Base-by-base conservation (phyloP, 2,113 vertebrate species). In the Toxostoma redivivum region DNA sequence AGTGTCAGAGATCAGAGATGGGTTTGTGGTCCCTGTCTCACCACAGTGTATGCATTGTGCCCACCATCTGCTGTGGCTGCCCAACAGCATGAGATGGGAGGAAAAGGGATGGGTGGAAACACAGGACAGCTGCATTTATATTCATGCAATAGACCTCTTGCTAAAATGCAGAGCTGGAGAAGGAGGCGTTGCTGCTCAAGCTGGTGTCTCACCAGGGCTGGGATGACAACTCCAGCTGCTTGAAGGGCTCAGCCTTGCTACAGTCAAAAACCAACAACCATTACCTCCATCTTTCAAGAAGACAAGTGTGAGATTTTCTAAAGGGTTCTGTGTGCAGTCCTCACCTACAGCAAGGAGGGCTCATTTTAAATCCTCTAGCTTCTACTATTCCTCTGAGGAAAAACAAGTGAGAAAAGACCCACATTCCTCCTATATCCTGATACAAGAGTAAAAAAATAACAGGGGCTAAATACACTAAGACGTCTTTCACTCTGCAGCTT, bases 81-180 rank as follows among this genome's bases (percentile, higher is more conserved):
- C n/a, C 15, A 35, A 22, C 15, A 56, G 56, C 38, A 40, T 31
- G 57, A n/a, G 9, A 13, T n/a, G 33, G 22, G 21, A 83, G 6
- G 37, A 40, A 71, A 82, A 66, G 9, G 45, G 15, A 9, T 31
- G 47, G 45, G 17, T 58, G 15, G 0, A 1, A 71, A 44, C 24
- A 60, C 1, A 1, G 40, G 31, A 11, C 31, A 67, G 4, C 25
- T 67, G 33, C 35, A 40, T 15, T 38, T n/a, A 15, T 1, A 1
- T n/a, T 50, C 18, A 3, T 54, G 40, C 22, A 58, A 38, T 20
- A 18, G n/a, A 15, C 24, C 48, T 42, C 51, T 71, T 12, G 11
- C 38, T 70, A 24, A 17, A 79, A 65, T 8, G 12, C 5, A 11
- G 51, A 66, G 54, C 50, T 51, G 71, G 37, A 85, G 47, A 58